Conservation (phyloP, 1,140 invertebrate genomes). For the Oryctes rhinoceros region DNA sequence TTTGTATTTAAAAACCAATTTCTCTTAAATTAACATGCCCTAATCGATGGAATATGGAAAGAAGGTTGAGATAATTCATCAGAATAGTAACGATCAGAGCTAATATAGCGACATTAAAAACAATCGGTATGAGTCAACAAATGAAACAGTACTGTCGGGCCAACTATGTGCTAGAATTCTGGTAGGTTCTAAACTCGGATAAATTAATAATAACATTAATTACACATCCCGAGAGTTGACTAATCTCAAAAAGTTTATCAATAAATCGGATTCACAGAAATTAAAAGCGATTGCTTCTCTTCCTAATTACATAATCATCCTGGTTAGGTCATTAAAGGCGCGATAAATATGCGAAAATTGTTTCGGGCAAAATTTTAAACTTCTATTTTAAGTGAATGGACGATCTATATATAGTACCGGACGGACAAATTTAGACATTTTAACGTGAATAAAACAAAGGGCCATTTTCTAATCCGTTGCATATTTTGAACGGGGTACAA, state of each 20-base stretch:
- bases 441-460: not conserved
- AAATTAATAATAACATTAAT: not conserved
- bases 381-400: slow-evolving; percentile 16
- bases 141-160: not conserved
- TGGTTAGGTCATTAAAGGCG: not conserved
- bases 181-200: not conserved
- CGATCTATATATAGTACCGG: not conserved
- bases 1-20: too few relatives aligned
- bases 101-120: too few relatives aligned
- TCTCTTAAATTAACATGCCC: too few relatives aligned
- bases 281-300: not conserved
- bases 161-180: not conserved
- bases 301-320: slow-evolving; percentile 25
- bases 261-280: not conserved
- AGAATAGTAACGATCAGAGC: too few relatives aligned
- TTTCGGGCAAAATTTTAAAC: not conserved
- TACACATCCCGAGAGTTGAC: too few relatives aligned
- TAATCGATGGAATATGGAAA: too few relatives aligned
- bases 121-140: too few relatives aligned
- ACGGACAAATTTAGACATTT: slow-evolving; percentile 2
- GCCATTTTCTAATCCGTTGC: not conserved
- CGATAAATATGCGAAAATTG: not conserved
- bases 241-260: too few relatives aligned
- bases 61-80: too few relatives aligned
- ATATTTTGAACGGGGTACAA: not conserved